A percentile compares a stretch with the other conserved stretches of the same genome.
These are phyloP conservation scores for Calliopum simillimum DNA, from an alignment of 2,888 invertebrate genomes.

Conservation along the genomic window DNA sequence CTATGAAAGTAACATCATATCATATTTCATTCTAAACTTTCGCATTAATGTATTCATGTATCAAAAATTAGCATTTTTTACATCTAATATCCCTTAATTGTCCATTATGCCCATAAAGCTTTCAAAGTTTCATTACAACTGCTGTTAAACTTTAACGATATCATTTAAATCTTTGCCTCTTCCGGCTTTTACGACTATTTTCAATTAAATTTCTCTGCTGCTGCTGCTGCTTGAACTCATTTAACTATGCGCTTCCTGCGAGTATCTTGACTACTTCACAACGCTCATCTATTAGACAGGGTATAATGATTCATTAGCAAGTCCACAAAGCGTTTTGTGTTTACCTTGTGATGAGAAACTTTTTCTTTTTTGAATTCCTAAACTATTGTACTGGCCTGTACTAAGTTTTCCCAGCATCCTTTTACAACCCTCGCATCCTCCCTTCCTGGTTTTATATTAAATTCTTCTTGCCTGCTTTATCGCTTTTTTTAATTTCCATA, in stretches of 20 bases:
- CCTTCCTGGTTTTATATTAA: background rate
- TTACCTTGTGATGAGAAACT: background rate
- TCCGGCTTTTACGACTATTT: too few species aligned
- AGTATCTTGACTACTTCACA: background rate
- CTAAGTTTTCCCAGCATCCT: background rate
- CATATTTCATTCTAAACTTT: too few species aligned
- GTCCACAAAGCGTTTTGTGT: background rate
- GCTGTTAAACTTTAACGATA: too few species aligned
- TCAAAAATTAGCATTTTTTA: too few species aligned
- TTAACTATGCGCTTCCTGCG: background rate
- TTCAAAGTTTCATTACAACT: too few species aligned
- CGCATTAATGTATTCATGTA: too few species aligned
- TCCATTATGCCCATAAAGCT: too few species aligned
- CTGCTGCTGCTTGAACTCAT: background rate
- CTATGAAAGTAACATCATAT: too few species aligned
- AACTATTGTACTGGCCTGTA: too few species aligned
- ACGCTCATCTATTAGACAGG: background rate
- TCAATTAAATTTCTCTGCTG: too few species aligned
- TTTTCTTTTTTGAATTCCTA: background rate
- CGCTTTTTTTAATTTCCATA: conserved; percentile 12
- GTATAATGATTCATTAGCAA: background rate
- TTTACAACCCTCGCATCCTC: background rate
- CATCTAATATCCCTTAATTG: too few species aligned
- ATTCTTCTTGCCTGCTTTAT: background rate
- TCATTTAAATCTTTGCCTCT: too few species aligned